Percentiles rank a stretch among this genome's conserved stretches.
These are phyloP conservation scores for Adela reaumurella DNA, from an alignment of 2,888 invertebrate species.

Conservation along the genomic window DNA sequence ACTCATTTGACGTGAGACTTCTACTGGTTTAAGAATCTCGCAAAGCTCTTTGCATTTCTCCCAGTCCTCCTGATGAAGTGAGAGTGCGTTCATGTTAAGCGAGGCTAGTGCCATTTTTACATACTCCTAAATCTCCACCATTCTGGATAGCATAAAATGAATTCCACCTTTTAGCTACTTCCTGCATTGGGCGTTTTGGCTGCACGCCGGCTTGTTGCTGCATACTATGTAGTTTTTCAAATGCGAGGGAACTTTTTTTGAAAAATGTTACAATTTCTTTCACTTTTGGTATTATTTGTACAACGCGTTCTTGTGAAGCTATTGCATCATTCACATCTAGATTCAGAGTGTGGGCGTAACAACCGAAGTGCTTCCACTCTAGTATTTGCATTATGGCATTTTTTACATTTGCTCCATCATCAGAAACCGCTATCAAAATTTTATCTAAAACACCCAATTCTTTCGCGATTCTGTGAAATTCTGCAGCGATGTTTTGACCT, in stretches of 20 bases:
- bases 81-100: not conserved
- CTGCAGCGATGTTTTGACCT: too few relatives aligned
- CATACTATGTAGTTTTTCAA: not conserved
- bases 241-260: not conserved
- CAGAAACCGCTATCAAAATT: too few relatives aligned
- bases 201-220: not conserved
- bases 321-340: not conserved
- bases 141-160: not conserved
- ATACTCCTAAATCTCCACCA: not conserved
- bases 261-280: not conserved
- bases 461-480: too few relatives aligned
- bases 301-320: not conserved
- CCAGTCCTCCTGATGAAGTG: not conserved
- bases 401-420: too few relatives aligned
- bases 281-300: not conserved
- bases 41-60: not conserved
- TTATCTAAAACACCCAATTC: too few relatives aligned
- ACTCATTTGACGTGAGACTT: constrained; percentile 11
- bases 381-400: too few relatives aligned
- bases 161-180: constrained; percentile 1
- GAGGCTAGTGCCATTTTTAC: not conserved
- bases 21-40: constrained; percentile 5
- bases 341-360: not conserved
- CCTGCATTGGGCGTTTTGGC: not conserved
- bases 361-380: too few relatives aligned